Percentiles rank a stretch among this genome's conserved stretches.
Evolutionary conservation across 2,888 invertebrate genomes (phyloP).

Genomic region (Pedicia rivosa): DNA sequence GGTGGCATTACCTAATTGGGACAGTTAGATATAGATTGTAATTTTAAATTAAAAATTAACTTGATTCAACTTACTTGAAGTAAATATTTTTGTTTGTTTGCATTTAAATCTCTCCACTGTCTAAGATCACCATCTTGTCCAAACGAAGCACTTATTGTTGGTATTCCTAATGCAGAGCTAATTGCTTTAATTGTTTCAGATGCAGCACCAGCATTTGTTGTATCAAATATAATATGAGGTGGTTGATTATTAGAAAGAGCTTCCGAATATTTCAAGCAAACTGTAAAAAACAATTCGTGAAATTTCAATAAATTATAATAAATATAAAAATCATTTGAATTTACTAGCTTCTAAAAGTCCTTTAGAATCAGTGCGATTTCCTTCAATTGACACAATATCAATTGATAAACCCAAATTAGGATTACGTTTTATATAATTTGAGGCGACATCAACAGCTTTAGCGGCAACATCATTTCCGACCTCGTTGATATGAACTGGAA

Average conservation of each 20-base stretch:
- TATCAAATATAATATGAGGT: slow-evolving; percentile 68
- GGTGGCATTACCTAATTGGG: no score
- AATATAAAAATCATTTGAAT: not conserved
- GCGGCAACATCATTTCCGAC: slow-evolving; percentile 54
- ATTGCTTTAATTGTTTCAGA: slow-evolving; percentile 78
- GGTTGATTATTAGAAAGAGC: slow-evolving; percentile 45
- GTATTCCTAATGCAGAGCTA: slow-evolving; percentile 59
- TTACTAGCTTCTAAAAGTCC: slow-evolving; percentile 52
- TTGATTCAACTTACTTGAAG: no score
- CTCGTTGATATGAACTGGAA: slow-evolving; percentile 56
- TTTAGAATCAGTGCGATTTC: slow-evolving; percentile 56
- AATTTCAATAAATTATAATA: slow-evolving; percentile 1
- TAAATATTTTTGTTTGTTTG: slow-evolving; percentile 54
- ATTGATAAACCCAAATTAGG: slow-evolving; percentile 43
- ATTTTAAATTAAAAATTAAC: not conserved
- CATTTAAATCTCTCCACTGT: slow-evolving; percentile 62
- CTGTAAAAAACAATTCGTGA: slow-evolving; percentile 27
- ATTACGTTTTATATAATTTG: slow-evolving; percentile 53
- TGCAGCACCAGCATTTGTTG: slow-evolving; percentile 62
- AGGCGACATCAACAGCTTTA: slow-evolving; percentile 52
- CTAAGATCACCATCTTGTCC: slow-evolving; percentile 70
- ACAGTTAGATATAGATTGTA: slow-evolving; percentile 9
- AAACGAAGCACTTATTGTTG: slow-evolving; percentile 72
- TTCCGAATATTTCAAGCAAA: slow-evolving; percentile 55
- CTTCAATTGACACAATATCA: slow-evolving; percentile 41